Conservation (phyloP, 2,888 invertebrate species). For the Drosophila paramelanica region DNA sequence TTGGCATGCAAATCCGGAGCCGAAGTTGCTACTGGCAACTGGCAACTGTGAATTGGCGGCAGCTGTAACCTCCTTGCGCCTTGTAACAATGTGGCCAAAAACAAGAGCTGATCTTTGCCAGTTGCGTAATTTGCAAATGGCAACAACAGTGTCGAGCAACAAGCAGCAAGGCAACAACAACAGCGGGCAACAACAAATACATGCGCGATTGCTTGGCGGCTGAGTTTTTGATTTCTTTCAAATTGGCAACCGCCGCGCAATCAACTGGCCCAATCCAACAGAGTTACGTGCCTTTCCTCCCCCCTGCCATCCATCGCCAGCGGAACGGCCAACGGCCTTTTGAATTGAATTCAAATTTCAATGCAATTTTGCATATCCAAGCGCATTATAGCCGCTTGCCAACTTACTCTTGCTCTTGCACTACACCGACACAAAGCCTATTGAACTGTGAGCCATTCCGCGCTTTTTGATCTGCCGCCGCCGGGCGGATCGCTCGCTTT, state of each 20-base stretch:
- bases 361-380: slow-evolving; percentile 84
- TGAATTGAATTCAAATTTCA: slow-evolving; percentile 84
- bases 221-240: slow-evolving; percentile 80
- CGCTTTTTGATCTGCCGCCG: slow-evolving; percentile 72
- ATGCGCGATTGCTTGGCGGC: slow-evolving; percentile 51
- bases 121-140: slow-evolving; percentile 76
- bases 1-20: slow-evolving; percentile 64
- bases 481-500: slow-evolving; percentile 60
- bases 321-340: slow-evolving; percentile 59
- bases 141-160: slow-evolving; percentile 40
- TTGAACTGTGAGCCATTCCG: slow-evolving; percentile 74
- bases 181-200: slow-evolving; percentile 20
- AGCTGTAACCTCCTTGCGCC: slow-evolving; percentile 65
- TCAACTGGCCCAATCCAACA: slow-evolving; percentile 63
- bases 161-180: slow-evolving; percentile 21
- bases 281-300: slow-evolving; percentile 33
- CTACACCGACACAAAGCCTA: slow-evolving; percentile 69
- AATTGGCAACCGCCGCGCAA: slow-evolving; percentile 78
- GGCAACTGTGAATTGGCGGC: slow-evolving; percentile 32
- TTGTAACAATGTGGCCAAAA: slow-evolving; percentile 69
- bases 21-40: slow-evolving; percentile 44
- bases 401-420: slow-evolving; percentile 68
- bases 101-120: slow-evolving; percentile 68
- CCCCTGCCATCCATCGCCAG: neutral
- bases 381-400: slow-evolving; percentile 81